phyloP scores from a whole-genome alignment of 2,113 vertebrate species.

The Petaurus breviceps region DNA sequence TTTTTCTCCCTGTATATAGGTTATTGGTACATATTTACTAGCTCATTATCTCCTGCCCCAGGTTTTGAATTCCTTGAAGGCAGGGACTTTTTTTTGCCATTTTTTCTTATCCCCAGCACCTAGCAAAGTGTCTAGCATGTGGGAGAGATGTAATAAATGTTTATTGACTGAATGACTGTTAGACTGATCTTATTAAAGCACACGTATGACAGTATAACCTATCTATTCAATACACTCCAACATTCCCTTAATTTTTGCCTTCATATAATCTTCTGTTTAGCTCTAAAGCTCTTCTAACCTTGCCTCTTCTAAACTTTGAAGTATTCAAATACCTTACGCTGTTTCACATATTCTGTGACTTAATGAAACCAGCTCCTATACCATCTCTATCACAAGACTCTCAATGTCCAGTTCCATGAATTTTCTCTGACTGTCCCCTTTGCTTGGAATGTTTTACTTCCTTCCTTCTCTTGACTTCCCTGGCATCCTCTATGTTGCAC shows the following conservation, averaged over 20 bases:
- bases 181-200: not conserved
- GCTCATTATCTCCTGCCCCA: not conserved
- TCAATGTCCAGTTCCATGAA: not conserved
- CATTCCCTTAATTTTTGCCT: not conserved
- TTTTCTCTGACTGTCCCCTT: not conserved
- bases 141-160: not conserved
- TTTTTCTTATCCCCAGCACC: not conserved
- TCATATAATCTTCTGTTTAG: not conserved
- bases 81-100: not conserved
- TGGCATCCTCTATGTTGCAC: not conserved
- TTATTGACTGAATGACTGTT: not conserved
- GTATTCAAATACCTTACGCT: not conserved
- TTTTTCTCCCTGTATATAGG: fast-evolving
- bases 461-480: not conserved
- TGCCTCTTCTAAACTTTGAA: not conserved
- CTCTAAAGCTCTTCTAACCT: not conserved
- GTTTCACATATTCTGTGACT: not conserved
- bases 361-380: not conserved
- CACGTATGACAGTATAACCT: not conserved
- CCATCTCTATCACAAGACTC: not conserved
- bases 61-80: not conserved
- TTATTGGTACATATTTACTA: not conserved
- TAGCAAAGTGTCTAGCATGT: not conserved
- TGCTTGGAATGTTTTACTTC: not conserved
- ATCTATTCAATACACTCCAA: not conserved